Percentiles rank a stretch among this genome's conserved stretches.
These are phyloP conservation scores for Cephus sareptanus DNA, from an alignment of 2,888 invertebrate species.

Conservation along the genomic window DNA sequence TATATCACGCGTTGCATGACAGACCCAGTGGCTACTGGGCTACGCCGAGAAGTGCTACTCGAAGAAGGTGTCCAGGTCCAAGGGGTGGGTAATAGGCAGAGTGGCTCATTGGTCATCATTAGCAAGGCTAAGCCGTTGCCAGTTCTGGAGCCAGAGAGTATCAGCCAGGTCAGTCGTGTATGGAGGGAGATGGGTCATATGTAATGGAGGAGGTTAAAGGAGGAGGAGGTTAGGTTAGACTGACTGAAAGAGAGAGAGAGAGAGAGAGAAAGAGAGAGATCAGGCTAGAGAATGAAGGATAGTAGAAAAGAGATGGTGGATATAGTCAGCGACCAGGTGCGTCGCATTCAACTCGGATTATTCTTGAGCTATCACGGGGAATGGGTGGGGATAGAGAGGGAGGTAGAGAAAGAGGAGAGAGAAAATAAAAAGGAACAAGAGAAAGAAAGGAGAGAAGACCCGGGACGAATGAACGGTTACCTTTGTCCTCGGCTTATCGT, in stretches of 20 bases:
- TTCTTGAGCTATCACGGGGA: background rate
- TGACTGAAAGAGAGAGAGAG: too few species aligned
- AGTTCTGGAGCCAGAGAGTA: background rate
- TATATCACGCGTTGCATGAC: background rate
- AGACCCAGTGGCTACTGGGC: background rate
- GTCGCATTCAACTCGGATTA: slow-evolving; percentile 6
- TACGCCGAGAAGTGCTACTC: background rate
- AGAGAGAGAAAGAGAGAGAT: background rate
- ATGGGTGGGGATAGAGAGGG: background rate
- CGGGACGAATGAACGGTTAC: slow-evolving; percentile 10
- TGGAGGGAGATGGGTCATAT: background rate
- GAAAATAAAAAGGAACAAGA: background rate
- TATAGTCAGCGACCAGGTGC: slow-evolving; percentile 2
- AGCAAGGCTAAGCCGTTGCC: slow-evolving; percentile 8
- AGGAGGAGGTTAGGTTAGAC: background rate
- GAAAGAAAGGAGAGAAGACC: background rate
- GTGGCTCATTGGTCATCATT: slow-evolving; percentile 22
- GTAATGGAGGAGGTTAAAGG: background rate
- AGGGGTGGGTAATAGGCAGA: slow-evolving; percentile 5
- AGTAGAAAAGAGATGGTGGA: background rate
- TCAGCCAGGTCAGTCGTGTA: background rate
- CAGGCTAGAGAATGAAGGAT: background rate
- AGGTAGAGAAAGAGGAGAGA: background rate
- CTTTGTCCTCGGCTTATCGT: slow-evolving; percentile 38
- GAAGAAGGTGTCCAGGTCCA: background rate